These are phyloP conservation scores for Artibeus jamaicensis DNA, from an alignment of 2,797 vertebrate genomes.

Conservation along the genomic window DNA sequence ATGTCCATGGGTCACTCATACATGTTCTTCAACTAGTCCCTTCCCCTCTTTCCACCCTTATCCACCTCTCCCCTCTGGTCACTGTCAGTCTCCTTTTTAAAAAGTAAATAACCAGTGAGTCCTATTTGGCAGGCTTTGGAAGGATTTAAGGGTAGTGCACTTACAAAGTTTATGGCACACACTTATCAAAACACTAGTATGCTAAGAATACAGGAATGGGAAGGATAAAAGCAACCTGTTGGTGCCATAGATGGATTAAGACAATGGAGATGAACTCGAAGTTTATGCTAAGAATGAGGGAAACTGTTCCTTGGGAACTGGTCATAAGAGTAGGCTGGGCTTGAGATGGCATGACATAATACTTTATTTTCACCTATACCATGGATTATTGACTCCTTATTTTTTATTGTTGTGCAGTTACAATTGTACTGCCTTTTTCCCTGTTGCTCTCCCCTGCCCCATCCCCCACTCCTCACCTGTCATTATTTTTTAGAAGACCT, in stretches of 20 bases:
- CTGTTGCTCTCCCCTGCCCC: no score
- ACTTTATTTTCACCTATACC: neutral
- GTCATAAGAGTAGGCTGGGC: neutral
- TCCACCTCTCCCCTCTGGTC: neutral
- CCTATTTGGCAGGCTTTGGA: neutral
- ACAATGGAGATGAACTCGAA: neutral
- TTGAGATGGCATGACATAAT: neutral
- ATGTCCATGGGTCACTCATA: neutral
- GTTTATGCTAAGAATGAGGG: constrained; percentile 15
- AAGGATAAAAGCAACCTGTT: neutral
- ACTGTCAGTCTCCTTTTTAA: neutral
- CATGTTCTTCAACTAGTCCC: neutral
- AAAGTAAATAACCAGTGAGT: neutral
- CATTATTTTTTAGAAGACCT: neutral
- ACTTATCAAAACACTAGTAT: neutral
- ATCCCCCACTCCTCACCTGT: neutral
- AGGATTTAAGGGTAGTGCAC: neutral
- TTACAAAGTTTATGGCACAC: neutral
- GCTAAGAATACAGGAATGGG: neutral
- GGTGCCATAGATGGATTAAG: neutral
- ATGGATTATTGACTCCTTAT: neutral
- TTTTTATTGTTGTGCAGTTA: no score
- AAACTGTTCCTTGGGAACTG: neutral
- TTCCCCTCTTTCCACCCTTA: neutral
- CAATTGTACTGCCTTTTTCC: no score